Percentiles rank a stretch among this genome's conserved stretches.
These are phyloP conservation scores for Eurois occulta DNA, from an alignment of 2,888 invertebrate species.

Conservation along the genomic window DNA sequence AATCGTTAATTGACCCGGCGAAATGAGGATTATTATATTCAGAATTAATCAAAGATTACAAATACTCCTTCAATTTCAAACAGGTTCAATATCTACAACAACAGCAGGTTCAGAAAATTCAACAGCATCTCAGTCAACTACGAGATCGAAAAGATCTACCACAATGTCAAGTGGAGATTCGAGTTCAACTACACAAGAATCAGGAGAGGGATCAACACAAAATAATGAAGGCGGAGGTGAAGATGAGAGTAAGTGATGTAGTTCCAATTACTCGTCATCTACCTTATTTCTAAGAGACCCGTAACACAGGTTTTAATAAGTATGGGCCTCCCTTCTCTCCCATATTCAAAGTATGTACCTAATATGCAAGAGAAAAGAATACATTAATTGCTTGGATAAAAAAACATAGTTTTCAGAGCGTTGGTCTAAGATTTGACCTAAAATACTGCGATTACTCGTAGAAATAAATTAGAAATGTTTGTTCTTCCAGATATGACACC, in stretches of 20 bases:
- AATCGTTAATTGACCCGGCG: not conserved
- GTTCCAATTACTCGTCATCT: not conserved
- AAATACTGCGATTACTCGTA: not conserved
- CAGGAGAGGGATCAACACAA: not conserved
- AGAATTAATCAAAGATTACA: not conserved
- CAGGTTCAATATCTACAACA: not conserved
- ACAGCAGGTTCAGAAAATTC: not conserved
- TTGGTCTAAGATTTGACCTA: not conserved
- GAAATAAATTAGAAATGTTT: not conserved
- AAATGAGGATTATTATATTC: not conserved
- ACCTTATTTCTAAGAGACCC: not conserved
- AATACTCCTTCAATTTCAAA: not conserved
- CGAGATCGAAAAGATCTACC: not conserved
- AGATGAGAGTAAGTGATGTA: not conserved
- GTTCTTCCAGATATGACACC: conserved; percentile 23
- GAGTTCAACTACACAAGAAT: not conserved
- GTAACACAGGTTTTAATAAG: not conserved
- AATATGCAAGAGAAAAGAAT: not conserved
- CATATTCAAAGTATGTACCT: not conserved
- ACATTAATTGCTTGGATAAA: not conserved
- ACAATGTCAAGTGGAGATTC: not conserved
- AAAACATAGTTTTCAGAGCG: not conserved
- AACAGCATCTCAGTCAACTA: not conserved
- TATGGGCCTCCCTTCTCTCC: not conserved
- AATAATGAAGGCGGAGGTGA: conserved; percentile 4